Percentiles rank a stretch among this genome's conserved stretches.
Conservation (phyloP, 2,888 invertebrate species). For the Leptopilina syphax region DNA sequence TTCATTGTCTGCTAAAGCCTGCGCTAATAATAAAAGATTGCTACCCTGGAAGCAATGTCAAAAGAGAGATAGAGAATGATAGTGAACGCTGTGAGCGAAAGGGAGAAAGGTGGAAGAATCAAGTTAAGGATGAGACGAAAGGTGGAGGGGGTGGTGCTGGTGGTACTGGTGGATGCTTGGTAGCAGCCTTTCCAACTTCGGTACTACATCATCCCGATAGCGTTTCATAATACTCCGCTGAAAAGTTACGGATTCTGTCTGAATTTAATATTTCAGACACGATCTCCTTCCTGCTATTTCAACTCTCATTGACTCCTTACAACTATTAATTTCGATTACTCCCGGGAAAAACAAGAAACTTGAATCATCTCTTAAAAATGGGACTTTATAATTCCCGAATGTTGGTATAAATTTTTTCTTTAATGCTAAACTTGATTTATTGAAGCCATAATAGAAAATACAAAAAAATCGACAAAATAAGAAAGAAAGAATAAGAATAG, state of each 20-base stretch:
- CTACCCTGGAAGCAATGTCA: conserved; percentile 74
- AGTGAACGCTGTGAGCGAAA: conserved; percentile 46
- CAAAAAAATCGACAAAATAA: too few relatives aligned
- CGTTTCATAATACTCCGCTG: conserved; percentile 69
- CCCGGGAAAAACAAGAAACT: conserved; percentile 3
- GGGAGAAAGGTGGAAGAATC: conserved; percentile 46
- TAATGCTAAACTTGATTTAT: neutral
- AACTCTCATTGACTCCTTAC: conserved; percentile 27
- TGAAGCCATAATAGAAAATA: neutral
- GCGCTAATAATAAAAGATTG: conserved; percentile 78
- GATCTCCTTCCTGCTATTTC: conserved; percentile 47
- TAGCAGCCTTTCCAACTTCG: conserved; percentile 68
- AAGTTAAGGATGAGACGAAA: conserved; percentile 45
- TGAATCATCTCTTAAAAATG: neutral
- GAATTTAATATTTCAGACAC: conserved; percentile 75
- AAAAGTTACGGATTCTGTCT: conserved; percentile 74
- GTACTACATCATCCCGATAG: conserved; percentile 75
- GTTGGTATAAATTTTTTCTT: too few relatives aligned
- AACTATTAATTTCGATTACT: conserved; percentile 37
- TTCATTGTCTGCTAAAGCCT: conserved; percentile 77
- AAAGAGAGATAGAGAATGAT: conserved; percentile 54
- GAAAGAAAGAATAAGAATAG: too few relatives aligned
- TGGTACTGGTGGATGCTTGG: conserved; percentile 51
- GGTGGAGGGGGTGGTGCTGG: too few relatives aligned
- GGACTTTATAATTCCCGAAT: neutral